These are phyloP conservation scores for Heterocephalus glaber DNA, from an alignment of 2,113 vertebrate species.

Conservation along the genomic window DNA sequence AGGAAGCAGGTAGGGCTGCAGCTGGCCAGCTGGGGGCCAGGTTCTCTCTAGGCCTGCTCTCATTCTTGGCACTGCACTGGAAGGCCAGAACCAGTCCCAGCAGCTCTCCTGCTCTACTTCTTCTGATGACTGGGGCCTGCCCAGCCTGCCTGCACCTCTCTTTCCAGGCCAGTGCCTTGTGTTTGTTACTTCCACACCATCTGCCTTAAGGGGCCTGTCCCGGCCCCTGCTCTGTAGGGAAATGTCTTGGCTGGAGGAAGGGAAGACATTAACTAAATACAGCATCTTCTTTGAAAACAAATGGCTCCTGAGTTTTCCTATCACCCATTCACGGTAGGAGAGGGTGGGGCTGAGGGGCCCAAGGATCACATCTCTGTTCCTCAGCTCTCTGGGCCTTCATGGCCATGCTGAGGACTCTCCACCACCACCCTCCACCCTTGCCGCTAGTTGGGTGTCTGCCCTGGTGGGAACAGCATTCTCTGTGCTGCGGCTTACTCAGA, in stretches of 20 bases:
- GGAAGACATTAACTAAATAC: constrained; percentile 56
- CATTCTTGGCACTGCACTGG: not conserved
- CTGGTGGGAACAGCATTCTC: not conserved
- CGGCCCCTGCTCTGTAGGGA: not conserved
- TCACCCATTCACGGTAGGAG: not conserved
- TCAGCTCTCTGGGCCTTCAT: not conserved
- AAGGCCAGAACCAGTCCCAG: not conserved
- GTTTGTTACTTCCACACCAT: constrained; percentile 72
- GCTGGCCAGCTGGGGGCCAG: not conserved
- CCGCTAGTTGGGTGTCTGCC: not conserved
- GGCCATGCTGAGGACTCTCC: not conserved
- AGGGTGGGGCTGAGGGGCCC: not conserved
- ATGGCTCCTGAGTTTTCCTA: constrained; percentile 1
- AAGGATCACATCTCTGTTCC: not conserved
- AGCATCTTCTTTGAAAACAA: constrained; percentile 71
- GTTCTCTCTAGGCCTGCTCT: not conserved
- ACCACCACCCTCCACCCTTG: not conserved
- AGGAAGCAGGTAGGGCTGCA: not conserved
- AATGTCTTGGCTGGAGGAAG: not conserved
- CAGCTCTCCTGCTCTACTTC: not conserved
- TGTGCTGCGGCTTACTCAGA: not conserved
- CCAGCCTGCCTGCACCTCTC: not conserved
- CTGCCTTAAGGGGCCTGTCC: constrained; percentile 74
- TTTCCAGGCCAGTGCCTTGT: constrained; percentile 71
- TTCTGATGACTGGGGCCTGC: not conserved